Evolutionary conservation across 1,140 invertebrate species (phyloP).

Genomic region (Aporrectodea caliginosa): DNA sequence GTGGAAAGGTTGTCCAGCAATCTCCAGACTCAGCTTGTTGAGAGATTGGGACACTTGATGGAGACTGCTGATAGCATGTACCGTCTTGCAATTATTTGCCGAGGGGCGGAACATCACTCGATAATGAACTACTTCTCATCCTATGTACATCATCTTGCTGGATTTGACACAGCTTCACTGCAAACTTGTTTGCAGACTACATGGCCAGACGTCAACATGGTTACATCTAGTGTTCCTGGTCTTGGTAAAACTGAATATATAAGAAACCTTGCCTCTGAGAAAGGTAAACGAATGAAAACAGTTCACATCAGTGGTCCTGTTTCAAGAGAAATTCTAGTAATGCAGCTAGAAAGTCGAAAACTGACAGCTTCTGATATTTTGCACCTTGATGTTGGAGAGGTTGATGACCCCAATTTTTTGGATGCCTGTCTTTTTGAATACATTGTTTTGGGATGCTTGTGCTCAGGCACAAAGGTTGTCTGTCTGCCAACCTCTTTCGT

Average conservation of each 20-base stretch:
- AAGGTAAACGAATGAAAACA: neutral
- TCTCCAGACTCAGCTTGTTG: slow-evolving; percentile 33
- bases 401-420: slow-evolving; percentile 27
- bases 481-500: slow-evolving; percentile 18
- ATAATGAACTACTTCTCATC: slow-evolving; percentile 32
- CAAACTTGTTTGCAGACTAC: slow-evolving; percentile 17
- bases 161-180: neutral
- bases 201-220: slow-evolving; percentile 25
- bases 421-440: slow-evolving; percentile 38
- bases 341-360: slow-evolving; percentile 4
- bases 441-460: slow-evolving; percentile 31
- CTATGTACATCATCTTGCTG: slow-evolving; percentile 4
- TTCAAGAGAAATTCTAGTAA: neutral
- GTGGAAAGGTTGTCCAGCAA: slow-evolving; percentile 35
- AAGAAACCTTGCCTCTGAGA: slow-evolving; percentile 4
- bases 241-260: slow-evolving; percentile 35
- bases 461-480: slow-evolving; percentile 19
- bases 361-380: slow-evolving; percentile 29
- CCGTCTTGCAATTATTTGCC: slow-evolving; percentile 29
- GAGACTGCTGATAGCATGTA: slow-evolving; percentile 12
- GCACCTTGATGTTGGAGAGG: slow-evolving; percentile 35
- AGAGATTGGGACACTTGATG: slow-evolving; percentile 15
- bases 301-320: slow-evolving; percentile 15
- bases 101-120: slow-evolving; percentile 32
- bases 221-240: slow-evolving; percentile 35